Conservation (phyloP, 2,888 invertebrate genomes). For the Melieria omissa region DNA sequence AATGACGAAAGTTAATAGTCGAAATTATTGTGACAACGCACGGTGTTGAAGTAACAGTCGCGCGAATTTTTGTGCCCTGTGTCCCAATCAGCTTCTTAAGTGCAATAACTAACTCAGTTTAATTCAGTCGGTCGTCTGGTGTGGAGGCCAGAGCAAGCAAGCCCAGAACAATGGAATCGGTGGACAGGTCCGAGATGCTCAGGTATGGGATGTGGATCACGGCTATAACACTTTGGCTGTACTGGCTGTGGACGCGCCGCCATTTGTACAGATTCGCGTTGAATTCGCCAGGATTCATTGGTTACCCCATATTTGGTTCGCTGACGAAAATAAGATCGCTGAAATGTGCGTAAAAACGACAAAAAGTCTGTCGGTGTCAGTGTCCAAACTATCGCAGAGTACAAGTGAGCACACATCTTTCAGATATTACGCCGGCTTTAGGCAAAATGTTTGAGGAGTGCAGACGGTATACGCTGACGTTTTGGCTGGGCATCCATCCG, state of each 20-base stretch:
- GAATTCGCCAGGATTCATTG: slow-evolving; percentile 36
- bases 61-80: too few relatives aligned
- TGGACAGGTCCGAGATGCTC: slow-evolving; percentile 10
- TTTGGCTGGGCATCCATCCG: slow-evolving; percentile 44
- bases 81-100: too few relatives aligned
- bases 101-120: too few relatives aligned
- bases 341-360: slow-evolving; percentile 23
- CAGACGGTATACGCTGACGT: slow-evolving; percentile 34
- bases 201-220: slow-evolving; percentile 7
- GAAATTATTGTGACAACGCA: too few relatives aligned
- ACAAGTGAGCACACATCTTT: background rate
- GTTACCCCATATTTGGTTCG: slow-evolving; percentile 37
- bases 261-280: slow-evolving; percentile 37
- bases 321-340: slow-evolving; percentile 18
- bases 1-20: too few relatives aligned
- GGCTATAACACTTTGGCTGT: slow-evolving; percentile 36
- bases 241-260: slow-evolving; percentile 41
- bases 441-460: slow-evolving; percentile 30
- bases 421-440: slow-evolving; percentile 26
- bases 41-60: too few relatives aligned
- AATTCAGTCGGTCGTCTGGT: too few relatives aligned
- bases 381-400: too few relatives aligned
- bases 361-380: background rate
- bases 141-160: too few relatives aligned
- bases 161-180: slow-evolving; percentile 2